Base-by-base conservation (phyloP, 2,888 invertebrate genomes). In the Hyposoter dolosus region DNA sequence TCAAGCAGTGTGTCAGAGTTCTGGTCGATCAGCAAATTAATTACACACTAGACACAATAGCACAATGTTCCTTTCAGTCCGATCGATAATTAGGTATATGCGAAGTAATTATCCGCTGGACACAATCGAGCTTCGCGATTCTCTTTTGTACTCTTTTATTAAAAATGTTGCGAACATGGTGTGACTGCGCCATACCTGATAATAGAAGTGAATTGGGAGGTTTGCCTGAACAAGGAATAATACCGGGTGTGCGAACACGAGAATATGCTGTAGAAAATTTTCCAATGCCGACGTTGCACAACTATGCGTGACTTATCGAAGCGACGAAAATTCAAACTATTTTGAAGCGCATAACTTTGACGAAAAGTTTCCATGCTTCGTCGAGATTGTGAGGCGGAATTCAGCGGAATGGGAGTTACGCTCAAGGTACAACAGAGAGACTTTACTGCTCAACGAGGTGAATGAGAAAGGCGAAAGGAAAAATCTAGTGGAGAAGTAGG, bases 311-410 rank as follows among this genome's bases (percentile, higher is more conserved):
- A 76, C 72, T 83, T 86, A 86, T 86, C 81, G 86, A 83, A 83
- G 83, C 86, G 86, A 83, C 86, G 86, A 77, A 86, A 83, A 86
- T 86, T 81, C 72, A 50, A 86, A 86, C 86, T 81, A 86, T 86
- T 83, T 86, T 74, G 53, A 60, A 50, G 45, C 68, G 83, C 80
- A 83, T 81, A 86, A 86, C 86, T 86, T 86, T 65, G 77, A 74
- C 74, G 76, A 63, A 86, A 86, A 86, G 81, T 86, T 86, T 74
- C 74, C 32, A 43, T 77, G 15, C 50, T 66, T 12, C 50, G 74
- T 45, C 68, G 86, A 83, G 83, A 83, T 86, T 86, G 68, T 80
- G 80, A 66, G 65, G 40, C 19, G 66, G 45, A 77, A 80, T 80
- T 60, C 40, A 10, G 23, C 50, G 53, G 79, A 43, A 35, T 9